These are phyloP conservation scores for Notamacropus eugenii DNA, from an alignment of 2,797 vertebrate genomes.

Conservation along the genomic window DNA sequence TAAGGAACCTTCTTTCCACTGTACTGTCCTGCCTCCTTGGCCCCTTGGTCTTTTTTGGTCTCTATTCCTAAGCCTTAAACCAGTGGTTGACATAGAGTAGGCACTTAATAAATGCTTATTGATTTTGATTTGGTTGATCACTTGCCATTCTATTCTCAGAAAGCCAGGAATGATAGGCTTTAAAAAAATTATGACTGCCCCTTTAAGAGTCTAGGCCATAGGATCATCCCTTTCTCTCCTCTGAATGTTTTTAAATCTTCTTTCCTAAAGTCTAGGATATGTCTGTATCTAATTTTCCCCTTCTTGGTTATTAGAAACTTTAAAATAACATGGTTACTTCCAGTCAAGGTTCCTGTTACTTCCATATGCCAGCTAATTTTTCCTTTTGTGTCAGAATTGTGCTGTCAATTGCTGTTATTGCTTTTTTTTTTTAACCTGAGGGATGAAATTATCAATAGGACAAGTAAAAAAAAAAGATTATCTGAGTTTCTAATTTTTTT, in stretches of 20 bases:
- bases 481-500: constrained; percentile 11
- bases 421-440: background rate
- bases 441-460: constrained; percentile 7
- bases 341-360: background rate
- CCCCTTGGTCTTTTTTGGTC: background rate
- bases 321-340: background rate
- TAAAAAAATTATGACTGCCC: background rate
- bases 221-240: constrained; percentile 7
- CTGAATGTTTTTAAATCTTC: constrained; percentile 32
- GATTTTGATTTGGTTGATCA: background rate
- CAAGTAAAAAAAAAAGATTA: constrained; percentile 22
- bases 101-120: background rate
- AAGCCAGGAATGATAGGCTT: background rate
- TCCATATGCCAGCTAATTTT: background rate
- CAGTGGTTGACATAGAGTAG: background rate
- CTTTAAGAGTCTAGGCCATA: background rate
- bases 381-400: background rate
- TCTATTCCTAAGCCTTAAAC: background rate
- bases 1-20: background rate
- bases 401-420: background rate
- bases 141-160: background rate
- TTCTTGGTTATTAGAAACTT: constrained; percentile 19
- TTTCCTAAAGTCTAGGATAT: background rate
- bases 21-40: background rate
- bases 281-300: background rate